Evolutionary conservation across 2,888 invertebrate genomes (phyloP).

Genomic region (Sarcophaga carnaria): DNA sequence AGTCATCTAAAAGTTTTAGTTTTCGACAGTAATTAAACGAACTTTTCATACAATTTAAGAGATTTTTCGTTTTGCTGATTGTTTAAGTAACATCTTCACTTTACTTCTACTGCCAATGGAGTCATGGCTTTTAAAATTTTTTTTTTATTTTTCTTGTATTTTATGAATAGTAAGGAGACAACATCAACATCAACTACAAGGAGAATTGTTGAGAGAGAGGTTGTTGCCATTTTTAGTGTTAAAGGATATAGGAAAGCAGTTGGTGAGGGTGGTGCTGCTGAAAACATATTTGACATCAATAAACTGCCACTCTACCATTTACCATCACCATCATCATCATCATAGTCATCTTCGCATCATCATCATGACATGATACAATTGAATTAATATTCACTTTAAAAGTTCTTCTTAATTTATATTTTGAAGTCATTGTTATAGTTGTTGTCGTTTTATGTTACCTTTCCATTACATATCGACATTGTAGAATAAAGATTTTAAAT

Average conservation of each 20-base stretch:
- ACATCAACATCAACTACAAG: background rate
- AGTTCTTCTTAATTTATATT: slow-evolving; percentile 59
- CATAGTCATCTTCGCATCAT: background rate
- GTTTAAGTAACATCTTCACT: slow-evolving; percentile 41
- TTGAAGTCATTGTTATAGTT: slow-evolving; percentile 28
- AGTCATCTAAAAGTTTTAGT: slow-evolving; percentile 50
- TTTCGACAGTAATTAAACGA: slow-evolving; percentile 65
- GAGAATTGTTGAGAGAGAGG: slow-evolving; percentile 5
- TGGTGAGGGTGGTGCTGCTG: background rate
- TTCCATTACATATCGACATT: background rate
- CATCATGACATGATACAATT: slow-evolving; percentile 55
- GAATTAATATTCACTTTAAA: slow-evolving; percentile 64
- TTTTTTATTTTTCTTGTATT: background rate
- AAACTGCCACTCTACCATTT: background rate
- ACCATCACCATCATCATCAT: background rate
- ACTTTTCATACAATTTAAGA: slow-evolving; percentile 57
- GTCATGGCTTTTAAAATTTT: background rate
- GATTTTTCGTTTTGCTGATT: slow-evolving; percentile 58
- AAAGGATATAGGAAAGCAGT: background rate
- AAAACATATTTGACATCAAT: slow-evolving; percentile 18
- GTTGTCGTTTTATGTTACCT: slow-evolving; percentile 8
- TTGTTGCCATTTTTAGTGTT: background rate
- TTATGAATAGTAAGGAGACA: slow-evolving; percentile 39
- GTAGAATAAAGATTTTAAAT: too few relatives aligned
- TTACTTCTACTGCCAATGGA: slow-evolving; percentile 5